Percentiles rank a stretch among this genome's conserved stretches.
Evolutionary conservation across 2,888 invertebrate genomes (phyloP).

Genomic region (Endotricha flammealis): DNA sequence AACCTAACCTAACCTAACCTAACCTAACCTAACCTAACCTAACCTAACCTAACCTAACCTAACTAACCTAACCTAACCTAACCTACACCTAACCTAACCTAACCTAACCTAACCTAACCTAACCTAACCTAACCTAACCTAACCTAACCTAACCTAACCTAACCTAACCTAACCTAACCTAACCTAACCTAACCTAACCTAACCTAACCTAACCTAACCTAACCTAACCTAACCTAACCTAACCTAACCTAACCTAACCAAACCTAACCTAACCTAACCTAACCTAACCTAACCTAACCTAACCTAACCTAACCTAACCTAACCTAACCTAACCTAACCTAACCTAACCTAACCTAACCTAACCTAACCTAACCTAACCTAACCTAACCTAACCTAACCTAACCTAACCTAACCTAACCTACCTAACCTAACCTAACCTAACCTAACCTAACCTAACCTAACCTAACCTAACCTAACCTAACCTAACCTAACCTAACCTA

Average conservation of each 20-base stretch:
- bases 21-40: not conserved
- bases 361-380: not conserved
- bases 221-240: not conserved
- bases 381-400: constrained; percentile 3
- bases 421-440: constrained; percentile 7
- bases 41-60: not conserved
- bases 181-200: not conserved
- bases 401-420: no score
- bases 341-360: not conserved
- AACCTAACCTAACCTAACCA: not conserved
- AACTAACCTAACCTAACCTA: not conserved
- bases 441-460: constrained; percentile 4
- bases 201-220: not conserved
- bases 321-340: not conserved
- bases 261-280: not conserved
- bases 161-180: not conserved
- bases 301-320: not conserved
- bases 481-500: constrained; percentile 4
- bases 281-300: not conserved
- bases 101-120: not conserved
- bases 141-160: not conserved
- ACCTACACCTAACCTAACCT: not conserved
- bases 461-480: constrained; percentile 8
- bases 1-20: not conserved
- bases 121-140: not conserved